These are phyloP conservation scores for Hypomesus transpacificus DNA, from an alignment of 2,113 vertebrate species.

Conservation along the genomic window DNA sequence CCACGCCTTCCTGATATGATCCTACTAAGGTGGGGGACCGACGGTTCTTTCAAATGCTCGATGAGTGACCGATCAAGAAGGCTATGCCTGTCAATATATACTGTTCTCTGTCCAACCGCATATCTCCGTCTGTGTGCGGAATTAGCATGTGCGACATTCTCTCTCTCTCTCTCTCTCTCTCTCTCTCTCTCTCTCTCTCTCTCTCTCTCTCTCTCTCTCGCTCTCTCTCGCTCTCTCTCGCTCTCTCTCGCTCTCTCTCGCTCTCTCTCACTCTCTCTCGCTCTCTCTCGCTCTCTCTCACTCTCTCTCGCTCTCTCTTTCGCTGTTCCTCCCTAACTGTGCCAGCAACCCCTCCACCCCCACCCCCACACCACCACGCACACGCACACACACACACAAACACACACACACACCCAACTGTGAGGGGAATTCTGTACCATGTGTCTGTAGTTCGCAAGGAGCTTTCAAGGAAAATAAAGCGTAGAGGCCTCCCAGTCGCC, in stretches of 20 bases:
- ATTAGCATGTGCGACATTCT: slow-evolving; percentile 33
- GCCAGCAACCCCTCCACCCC: slow-evolving; percentile 6
- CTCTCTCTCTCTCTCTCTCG: slow-evolving; percentile 12
- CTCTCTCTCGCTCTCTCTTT: slow-evolving; percentile 13
- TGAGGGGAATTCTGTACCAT: slow-evolving; percentile 70
- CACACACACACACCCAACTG: slow-evolving; percentile 26
- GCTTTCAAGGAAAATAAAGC: slow-evolving; percentile 70
- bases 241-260: not conserved
- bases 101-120: too few species aligned
- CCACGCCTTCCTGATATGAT: slow-evolving; percentile 18
- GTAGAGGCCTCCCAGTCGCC: slow-evolving; percentile 54
- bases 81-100: too few species aligned
- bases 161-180: slow-evolving; percentile 25
- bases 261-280: slow-evolving; percentile 20
- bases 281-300: not conserved
- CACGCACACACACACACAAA: slow-evolving; percentile 9
- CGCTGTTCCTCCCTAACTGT: not conserved
- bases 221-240: not conserved
- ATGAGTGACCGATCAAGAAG: too few species aligned
- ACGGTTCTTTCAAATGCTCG: slow-evolving; percentile 39
- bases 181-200: slow-evolving; percentile 14
- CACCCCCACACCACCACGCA: slow-evolving; percentile 9
- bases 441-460: slow-evolving; percentile 71
- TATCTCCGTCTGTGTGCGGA: slow-evolving; percentile 14
- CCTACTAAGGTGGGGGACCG: slow-evolving; percentile 21